Evolutionary conservation across 2,113 vertebrate species (phyloP).

Genomic region (Promerops cafer): DNA sequence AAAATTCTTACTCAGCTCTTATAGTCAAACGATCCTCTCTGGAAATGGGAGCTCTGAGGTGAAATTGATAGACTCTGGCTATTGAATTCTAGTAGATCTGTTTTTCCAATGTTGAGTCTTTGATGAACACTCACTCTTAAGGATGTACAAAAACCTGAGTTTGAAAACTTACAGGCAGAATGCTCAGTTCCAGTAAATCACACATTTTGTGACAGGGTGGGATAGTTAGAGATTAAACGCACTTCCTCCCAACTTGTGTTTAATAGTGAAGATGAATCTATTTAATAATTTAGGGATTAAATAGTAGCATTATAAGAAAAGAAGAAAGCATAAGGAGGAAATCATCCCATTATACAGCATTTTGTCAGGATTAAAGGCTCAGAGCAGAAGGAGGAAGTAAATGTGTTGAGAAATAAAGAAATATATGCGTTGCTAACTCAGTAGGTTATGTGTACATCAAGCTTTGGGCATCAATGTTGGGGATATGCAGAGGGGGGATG

Average conservation of each 20-base stretch:
- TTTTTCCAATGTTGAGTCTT: background rate
- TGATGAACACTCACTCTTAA: background rate
- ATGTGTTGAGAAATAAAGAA: background rate
- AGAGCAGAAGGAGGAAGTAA: background rate
- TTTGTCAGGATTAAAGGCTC: background rate
- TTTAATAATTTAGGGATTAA: background rate
- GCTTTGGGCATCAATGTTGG: background rate
- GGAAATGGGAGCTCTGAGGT: background rate
- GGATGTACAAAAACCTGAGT: background rate
- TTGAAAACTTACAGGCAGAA: background rate
- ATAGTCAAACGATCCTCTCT: background rate
- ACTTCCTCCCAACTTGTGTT: background rate
- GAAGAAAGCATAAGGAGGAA: background rate
- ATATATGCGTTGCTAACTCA: background rate
- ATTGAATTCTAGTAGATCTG: background rate
- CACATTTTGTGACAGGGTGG: background rate
- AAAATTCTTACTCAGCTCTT: background rate
- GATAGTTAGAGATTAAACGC: background rate
- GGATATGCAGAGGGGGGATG: background rate
- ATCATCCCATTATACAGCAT: background rate
- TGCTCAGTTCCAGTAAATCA: background rate
- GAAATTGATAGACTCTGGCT: background rate
- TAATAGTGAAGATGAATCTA: background rate
- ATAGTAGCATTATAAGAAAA: background rate
- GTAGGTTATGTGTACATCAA: background rate